Evolutionary conservation across 1,140 invertebrate genomes (phyloP).

Genomic region (Acromyrmex charruanus): DNA sequence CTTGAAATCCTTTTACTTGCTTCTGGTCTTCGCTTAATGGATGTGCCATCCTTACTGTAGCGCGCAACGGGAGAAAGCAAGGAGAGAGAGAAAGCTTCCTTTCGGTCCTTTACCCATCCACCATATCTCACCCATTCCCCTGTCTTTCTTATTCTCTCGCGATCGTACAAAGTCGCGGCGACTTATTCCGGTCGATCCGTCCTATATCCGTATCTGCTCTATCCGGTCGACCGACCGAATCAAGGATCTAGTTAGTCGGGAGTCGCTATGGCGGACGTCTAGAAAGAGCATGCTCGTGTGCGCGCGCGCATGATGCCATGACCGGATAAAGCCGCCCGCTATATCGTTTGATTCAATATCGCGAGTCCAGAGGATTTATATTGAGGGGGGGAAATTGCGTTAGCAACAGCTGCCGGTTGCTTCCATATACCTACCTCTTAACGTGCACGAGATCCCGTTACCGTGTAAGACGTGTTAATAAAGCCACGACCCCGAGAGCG

Average conservation of each 20-base stretch:
- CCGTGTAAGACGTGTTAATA: conserved; percentile 78
- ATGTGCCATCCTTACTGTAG: conserved; percentile 57
- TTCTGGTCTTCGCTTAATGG: conserved; percentile 59
- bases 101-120: conserved; percentile 36
- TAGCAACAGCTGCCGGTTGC: conserved; percentile 77
- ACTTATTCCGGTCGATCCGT: conserved; percentile 74
- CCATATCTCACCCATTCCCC: not conserved
- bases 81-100: conserved; percentile 23
- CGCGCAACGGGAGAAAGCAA: not conserved
- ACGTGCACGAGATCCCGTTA: conserved; percentile 72
- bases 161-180: conserved; percentile 68
- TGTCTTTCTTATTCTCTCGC: conserved; percentile 48
- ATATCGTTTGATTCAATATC: conserved; percentile 81
- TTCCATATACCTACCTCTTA: conserved; percentile 72
- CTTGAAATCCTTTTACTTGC: conserved; percentile 64
- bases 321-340: conserved; percentile 69
- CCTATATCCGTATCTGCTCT: conserved; percentile 62
- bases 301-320: conserved; percentile 49
- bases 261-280: not conserved
- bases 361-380: conserved; percentile 78
- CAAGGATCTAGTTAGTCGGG: conserved; percentile 71
- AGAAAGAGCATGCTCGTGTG: not conserved
- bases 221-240: conserved; percentile 69
- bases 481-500: conserved; percentile 69
- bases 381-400: conserved; percentile 78